phyloP scores from a whole-genome alignment of 2,113 vertebrate genomes.

The Tangachromis dhanisi region DNA sequence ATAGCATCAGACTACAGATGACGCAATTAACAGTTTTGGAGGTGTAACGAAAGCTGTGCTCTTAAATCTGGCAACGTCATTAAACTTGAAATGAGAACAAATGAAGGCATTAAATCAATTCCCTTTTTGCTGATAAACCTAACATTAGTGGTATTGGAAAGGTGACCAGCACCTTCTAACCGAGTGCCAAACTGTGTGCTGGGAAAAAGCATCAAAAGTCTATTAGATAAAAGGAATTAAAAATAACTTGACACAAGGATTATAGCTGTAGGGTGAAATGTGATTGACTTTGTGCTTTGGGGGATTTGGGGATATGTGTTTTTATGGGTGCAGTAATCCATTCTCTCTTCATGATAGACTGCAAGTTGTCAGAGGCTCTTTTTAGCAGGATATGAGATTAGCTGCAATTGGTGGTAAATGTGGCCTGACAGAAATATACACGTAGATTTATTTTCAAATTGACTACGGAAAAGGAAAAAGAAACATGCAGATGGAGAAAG shows the following conservation, averaged over 20 bases:
- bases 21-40: neutral
- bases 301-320: constrained; percentile 11
- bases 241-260: constrained; percentile 21
- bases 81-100: neutral
- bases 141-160: neutral
- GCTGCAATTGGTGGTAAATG: neutral
- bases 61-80: neutral
- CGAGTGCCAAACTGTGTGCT: neutral
- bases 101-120: neutral
- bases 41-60: neutral
- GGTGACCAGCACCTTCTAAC: neutral
- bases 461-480: neutral
- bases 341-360: constrained; percentile 5
- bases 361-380: neutral
- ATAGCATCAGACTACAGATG: neutral
- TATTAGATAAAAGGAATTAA: constrained; percentile 15
- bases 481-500: neutral
- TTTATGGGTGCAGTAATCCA: constrained; percentile 8
- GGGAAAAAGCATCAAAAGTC: constrained; percentile 11
- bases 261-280: constrained; percentile 27
- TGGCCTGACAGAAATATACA: neutral
- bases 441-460: neutral
- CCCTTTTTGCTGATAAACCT: neutral
- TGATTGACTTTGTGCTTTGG: constrained; percentile 31
- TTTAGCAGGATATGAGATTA: constrained; percentile 24